Evolutionary conservation across 2,113 vertebrate genomes (phyloP).

Genomic region (Pangasianodon hypophthalmus): DNA sequence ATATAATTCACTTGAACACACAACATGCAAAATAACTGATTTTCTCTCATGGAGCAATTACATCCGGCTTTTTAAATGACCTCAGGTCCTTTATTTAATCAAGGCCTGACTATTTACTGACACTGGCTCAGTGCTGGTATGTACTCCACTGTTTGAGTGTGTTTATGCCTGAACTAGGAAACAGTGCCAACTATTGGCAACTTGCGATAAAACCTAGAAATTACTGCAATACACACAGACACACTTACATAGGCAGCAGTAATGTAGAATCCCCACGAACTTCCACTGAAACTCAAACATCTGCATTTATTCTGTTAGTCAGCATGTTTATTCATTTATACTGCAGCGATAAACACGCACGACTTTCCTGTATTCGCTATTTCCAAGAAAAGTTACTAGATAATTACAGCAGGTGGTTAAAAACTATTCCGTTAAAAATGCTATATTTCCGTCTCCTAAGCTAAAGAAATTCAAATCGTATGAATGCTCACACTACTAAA

Average conservation of each 20-base stretch:
- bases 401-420: background rate
- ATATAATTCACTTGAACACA: background rate
- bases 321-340: background rate
- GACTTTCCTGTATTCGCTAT: background rate
- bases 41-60: background rate
- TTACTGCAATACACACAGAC: background rate
- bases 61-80: background rate
- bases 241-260: background rate
- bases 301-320: background rate
- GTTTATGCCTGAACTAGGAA: conserved; percentile 40
- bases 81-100: background rate
- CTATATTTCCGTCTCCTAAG: background rate
- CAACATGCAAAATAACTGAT: background rate
- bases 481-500: background rate
- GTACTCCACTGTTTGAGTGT: too few relatives aligned
- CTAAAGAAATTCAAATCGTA: background rate
- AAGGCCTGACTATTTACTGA: conserved; percentile 13
- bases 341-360: background rate
- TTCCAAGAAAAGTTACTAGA: background rate
- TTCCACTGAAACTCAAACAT: background rate
- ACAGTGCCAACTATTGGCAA: conserved; percentile 61
- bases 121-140: background rate
- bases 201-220: conserved; percentile 27
- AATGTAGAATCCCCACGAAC: background rate
- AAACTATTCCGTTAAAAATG: background rate